Base-by-base conservation (phyloP, 2,113 vertebrate genomes). In the Mugil cephalus region DNA sequence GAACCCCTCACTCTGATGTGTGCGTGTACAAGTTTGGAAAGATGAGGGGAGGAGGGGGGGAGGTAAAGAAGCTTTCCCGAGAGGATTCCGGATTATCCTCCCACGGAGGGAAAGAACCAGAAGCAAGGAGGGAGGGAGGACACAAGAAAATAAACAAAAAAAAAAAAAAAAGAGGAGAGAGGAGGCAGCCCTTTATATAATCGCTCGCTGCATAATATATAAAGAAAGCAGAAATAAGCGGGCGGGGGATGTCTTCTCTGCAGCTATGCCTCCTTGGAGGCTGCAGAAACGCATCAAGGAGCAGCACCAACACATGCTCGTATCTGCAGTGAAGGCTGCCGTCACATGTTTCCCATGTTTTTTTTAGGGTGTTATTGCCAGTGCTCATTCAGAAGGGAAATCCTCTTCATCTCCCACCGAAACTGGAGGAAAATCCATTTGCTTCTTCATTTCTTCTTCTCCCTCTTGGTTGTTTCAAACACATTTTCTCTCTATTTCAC, bases 111-210 rank as follows among this genome's bases (percentile, higher is more conserved):
- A 90, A 87, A 78, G 54, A 82, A 75, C 73, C 72, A 83, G 77
- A 85, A 87, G 63, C 14, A 42, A 53, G 70, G 69, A 77, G 53
- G 70, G 69, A 77, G 53, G 84, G 53, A 68, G 81, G 70, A 67
- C 8, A 66, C 64, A 14, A 70, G 21, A 39, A 77, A 48, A 53
- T 17, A 60, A 52, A 4, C 9, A 48, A 35, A 19, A 55, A 74
- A 71, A 40, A 58, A 1, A 64, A 74, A 71, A 40, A 60, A 30
- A 50, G 17, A 39, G 3, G 75, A 52, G 65, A 45, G 72, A 50
- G 63, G 65, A 69, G 86, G 79, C 43, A 55, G 81, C 73, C 79
- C 84, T 74, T 93, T 92, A 89, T 89, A 79, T 91, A 91, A 91
- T 74, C 80, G 66, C 77, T 68, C 74, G 61, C 84, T 91, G 85